Conservation (phyloP, 2,797 vertebrate genomes). For the Chaetodon trifasciatus region DNA sequence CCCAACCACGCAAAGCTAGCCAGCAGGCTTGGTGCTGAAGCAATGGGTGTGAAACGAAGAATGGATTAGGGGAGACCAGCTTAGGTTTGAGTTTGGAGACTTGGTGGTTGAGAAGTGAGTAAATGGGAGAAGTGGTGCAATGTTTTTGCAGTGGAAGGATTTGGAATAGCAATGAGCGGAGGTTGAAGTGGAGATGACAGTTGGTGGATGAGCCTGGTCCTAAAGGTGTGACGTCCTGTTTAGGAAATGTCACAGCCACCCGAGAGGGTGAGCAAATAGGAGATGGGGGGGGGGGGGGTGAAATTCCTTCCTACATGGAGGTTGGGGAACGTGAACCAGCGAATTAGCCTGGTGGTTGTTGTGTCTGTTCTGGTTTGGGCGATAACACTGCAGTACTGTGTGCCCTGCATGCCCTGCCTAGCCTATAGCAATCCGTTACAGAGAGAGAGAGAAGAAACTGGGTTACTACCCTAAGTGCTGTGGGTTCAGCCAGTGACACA, state of each 20-base stretch:
- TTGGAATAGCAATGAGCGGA: slow-evolving; percentile 69
- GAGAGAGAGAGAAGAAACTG: slow-evolving; percentile 76
- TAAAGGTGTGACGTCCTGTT: slow-evolving; percentile 84
- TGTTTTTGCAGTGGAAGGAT: slow-evolving; percentile 62
- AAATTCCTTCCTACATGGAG: slow-evolving; percentile 81
- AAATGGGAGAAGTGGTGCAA: slow-evolving; percentile 66
- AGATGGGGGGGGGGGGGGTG: slow-evolving; percentile 64
- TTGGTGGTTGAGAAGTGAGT: slow-evolving; percentile 62
- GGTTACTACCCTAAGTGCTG: slow-evolving; percentile 81
- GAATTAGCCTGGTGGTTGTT: slow-evolving; percentile 73
- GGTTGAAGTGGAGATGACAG: slow-evolving; percentile 66
- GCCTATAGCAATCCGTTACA: slow-evolving; percentile 60
- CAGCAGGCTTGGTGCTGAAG: slow-evolving; percentile 56
- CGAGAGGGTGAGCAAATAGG: slow-evolving; percentile 79
- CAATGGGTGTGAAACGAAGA: slow-evolving; percentile 65
- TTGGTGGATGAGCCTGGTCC: slow-evolving; percentile 72
- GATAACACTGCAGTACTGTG: slow-evolving; percentile 89
- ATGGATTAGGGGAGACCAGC: slow-evolving; percentile 46
- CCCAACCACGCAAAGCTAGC: slow-evolving; percentile 56
- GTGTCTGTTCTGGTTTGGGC: slow-evolving; percentile 72
- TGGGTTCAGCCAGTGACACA: slow-evolving; percentile 83
- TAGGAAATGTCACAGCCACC: slow-evolving; percentile 84
- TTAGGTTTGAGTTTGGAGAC: slow-evolving; percentile 58
- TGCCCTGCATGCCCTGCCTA: slow-evolving; percentile 79
- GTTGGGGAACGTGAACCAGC: slow-evolving; percentile 82